Percentiles rank a stretch among this genome's conserved stretches.
phyloP scores from a whole-genome alignment of 2,113 vertebrate species.

The Pachycephala philippinensis region DNA sequence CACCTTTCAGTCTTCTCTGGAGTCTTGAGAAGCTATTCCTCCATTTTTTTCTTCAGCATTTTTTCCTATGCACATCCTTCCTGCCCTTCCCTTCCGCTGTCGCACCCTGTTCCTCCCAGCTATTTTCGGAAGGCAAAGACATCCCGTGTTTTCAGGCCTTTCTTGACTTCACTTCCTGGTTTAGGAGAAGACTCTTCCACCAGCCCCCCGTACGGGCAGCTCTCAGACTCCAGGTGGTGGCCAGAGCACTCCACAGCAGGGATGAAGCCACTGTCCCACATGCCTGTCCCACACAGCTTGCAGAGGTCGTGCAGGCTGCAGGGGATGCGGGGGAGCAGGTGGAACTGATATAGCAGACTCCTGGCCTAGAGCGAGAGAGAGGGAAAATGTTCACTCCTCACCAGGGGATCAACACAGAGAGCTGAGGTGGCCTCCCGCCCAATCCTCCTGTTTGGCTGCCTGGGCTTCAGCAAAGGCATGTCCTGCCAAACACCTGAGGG shows the following conservation, averaged over 20 bases:
- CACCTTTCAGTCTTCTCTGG: neutral
- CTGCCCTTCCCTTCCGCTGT: neutral
- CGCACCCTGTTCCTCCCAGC: neutral
- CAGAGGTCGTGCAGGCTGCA: conserved; percentile 95
- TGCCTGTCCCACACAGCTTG: conserved; percentile 89
- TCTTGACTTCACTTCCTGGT: conserved; percentile 71
- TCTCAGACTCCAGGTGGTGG: conserved; percentile 83
- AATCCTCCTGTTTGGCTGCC: neutral
- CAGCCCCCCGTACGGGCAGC: conserved; percentile 91
- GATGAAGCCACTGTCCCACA: conserved; percentile 98
- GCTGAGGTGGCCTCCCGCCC: neutral
- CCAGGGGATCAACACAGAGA: fast-evolving
- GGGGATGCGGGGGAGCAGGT: conserved; percentile 89
- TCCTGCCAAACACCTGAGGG: neutral
- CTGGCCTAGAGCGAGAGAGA: conserved; percentile 78
- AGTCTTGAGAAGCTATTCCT: neutral
- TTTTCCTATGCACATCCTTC: neutral
- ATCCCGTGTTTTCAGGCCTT: conserved; percentile 78
- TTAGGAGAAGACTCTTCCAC: conserved; percentile 72
- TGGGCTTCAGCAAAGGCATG: neutral
- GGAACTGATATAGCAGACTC: conserved; percentile 96
- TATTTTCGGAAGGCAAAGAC: conserved; percentile 90
- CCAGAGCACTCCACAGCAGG: conserved; percentile 93
- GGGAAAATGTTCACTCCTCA: neutral
- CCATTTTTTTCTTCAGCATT: neutral